Conservation (phyloP, 2,797 vertebrate species). For the Ptychobarbus kaznakovi region DNA sequence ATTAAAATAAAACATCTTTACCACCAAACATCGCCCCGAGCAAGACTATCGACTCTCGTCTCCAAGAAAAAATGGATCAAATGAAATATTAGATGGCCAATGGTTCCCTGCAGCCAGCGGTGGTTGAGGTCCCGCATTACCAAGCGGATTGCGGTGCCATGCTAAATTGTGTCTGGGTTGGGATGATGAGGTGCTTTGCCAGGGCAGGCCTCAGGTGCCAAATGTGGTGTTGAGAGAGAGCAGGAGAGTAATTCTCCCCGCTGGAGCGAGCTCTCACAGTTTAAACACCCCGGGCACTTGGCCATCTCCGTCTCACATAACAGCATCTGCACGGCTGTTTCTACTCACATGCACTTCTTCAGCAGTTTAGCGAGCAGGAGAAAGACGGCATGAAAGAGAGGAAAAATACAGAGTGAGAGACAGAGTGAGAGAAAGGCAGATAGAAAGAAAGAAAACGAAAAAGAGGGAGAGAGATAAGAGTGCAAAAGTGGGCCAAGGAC, state of each 20-base stretch:
- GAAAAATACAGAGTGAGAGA: slow-evolving; percentile 32
- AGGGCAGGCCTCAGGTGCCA: slow-evolving; percentile 55
- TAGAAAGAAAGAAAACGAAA: slow-evolving; percentile 36
- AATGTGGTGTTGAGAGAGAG: slow-evolving; percentile 63
- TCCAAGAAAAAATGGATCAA: slow-evolving; percentile 61
- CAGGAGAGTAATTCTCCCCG: slow-evolving; percentile 77
- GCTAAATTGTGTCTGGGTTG: slow-evolving; percentile 79
- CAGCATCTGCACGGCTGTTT: slow-evolving; percentile 57
- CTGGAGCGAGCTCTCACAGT: slow-evolving; percentile 79
- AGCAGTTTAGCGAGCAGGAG: slow-evolving; percentile 42
- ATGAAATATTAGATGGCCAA: slow-evolving; percentile 60
- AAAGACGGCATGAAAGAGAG: slow-evolving; percentile 37
- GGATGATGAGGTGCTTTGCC: slow-evolving; percentile 66
- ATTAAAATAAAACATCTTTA: slow-evolving; percentile 64
- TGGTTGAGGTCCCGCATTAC: slow-evolving; percentile 75
- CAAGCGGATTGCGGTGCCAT: slow-evolving; percentile 75
- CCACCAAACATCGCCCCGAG: slow-evolving; percentile 59
- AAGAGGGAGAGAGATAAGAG: slow-evolving; percentile 55
- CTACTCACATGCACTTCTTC: slow-evolving; percentile 46
- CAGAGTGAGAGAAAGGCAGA: slow-evolving; percentile 44
- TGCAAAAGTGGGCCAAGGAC: slow-evolving; percentile 67
- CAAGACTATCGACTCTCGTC: slow-evolving; percentile 61
- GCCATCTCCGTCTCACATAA: slow-evolving; percentile 55
- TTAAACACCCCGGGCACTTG: slow-evolving; percentile 63
- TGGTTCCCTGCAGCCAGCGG: slow-evolving; percentile 69